phyloP scores from a whole-genome alignment of 2,888 invertebrate genomes.

The Augochlorella aurata region DNA sequence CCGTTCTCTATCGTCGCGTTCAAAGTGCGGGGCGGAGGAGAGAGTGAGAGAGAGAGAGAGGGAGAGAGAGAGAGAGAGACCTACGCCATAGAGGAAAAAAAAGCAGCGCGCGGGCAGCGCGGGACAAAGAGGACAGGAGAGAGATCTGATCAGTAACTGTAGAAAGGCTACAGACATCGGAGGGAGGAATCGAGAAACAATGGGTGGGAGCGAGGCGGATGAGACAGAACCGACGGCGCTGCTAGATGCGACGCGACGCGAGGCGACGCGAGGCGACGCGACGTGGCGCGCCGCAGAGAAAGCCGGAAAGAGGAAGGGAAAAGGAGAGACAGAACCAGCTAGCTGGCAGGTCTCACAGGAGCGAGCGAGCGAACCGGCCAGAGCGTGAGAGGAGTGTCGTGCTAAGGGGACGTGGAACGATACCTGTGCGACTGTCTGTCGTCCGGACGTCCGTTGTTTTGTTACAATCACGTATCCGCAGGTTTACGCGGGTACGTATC shows the following conservation, averaged over 20 bases:
- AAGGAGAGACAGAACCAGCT: not conserved
- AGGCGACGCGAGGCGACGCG: not conserved
- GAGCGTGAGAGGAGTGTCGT: constrained; percentile 61
- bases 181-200: constrained; percentile 54
- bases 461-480: constrained; percentile 81
- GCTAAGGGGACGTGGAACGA: constrained; percentile 77
- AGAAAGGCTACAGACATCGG: constrained; percentile 48
- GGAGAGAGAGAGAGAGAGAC: constrained; percentile 6
- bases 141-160: constrained; percentile 56
- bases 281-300: constrained; percentile 20
- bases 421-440: constrained; percentile 81
- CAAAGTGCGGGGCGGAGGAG: not conserved
- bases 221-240: constrained; percentile 33
- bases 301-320: constrained; percentile 31
- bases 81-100: not conserved
- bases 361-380: constrained; percentile 27
- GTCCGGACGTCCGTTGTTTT: constrained; percentile 82
- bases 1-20: constrained; percentile 42
- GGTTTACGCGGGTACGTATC: constrained; percentile 63
- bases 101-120: constrained; percentile 7
- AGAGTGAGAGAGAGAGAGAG: constrained; percentile 26
- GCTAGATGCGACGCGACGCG: constrained; percentile 7
- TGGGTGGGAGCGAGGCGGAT: constrained; percentile 39
- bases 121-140: constrained; percentile 51
- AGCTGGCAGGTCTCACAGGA: not conserved